Evolutionary conservation across 2,888 invertebrate species (phyloP).

Genomic region (Eucera pruinosa): DNA sequence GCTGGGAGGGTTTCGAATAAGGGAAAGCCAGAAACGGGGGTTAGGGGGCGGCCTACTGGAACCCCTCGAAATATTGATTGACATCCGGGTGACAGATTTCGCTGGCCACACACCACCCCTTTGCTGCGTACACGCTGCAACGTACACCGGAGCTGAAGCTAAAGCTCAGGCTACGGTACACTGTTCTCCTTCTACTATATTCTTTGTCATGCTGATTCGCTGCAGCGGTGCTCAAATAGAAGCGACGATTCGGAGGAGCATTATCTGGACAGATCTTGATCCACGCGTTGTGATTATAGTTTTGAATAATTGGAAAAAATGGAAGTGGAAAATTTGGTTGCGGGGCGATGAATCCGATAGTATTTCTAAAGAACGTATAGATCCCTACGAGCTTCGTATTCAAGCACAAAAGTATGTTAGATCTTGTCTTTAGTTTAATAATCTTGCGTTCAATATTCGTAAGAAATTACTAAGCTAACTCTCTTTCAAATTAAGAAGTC

Average conservation of each 20-base stretch:
- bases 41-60: constrained; percentile 62
- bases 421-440: too few species aligned
- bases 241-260: not conserved
- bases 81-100: constrained; percentile 83
- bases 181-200: constrained; percentile 59
- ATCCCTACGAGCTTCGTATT: too few species aligned
- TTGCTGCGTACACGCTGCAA: constrained; percentile 67
- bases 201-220: constrained; percentile 82
- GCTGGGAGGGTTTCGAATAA: constrained; percentile 52
- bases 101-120: constrained; percentile 79
- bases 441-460: too few species aligned
- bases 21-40: constrained; percentile 64
- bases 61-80: constrained; percentile 83
- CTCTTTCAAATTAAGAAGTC: too few species aligned
- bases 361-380: too few species aligned
- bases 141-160: constrained; percentile 61
- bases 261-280: constrained; percentile 22
- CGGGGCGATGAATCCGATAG: not conserved
- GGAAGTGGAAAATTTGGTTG: not conserved
- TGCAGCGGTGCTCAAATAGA: constrained; percentile 73
- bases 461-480: too few species aligned
- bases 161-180: constrained; percentile 11
- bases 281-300: not conserved
- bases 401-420: too few species aligned
- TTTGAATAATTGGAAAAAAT: not conserved